Conservation (phyloP, 2,113 vertebrate genomes). For the Nothoprocta pentlandii region DNA sequence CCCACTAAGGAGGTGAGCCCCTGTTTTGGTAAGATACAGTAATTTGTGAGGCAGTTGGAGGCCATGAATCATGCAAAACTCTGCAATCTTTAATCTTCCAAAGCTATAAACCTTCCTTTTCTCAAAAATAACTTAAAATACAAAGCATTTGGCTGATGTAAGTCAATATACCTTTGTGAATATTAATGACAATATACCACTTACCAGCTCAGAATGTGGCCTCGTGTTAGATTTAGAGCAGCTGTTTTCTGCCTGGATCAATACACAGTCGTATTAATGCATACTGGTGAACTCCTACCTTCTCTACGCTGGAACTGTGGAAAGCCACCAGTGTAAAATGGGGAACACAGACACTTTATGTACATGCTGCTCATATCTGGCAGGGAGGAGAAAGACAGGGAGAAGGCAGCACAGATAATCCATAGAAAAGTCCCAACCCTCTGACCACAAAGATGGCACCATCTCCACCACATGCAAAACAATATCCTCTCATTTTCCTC, state of each 20-base stretch:
- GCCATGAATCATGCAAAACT: background rate
- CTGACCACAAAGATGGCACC: background rate
- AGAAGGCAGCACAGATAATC: background rate
- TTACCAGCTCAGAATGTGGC: background rate
- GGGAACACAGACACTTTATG: background rate
- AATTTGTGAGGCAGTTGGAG: too few relatives aligned
- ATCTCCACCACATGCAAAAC: background rate
- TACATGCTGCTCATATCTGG: background rate
- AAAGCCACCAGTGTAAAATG: background rate
- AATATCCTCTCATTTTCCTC: background rate
- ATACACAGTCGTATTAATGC: background rate
- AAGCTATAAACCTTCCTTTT: background rate
- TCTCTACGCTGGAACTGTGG: background rate
- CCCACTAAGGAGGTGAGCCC: background rate
- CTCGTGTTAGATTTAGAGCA: too few relatives aligned
- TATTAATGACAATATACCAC: too few relatives aligned
- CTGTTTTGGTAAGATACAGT: background rate
- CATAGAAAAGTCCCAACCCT: slow-evolving; percentile 4
- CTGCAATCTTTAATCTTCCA: background rate
- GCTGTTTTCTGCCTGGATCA: background rate
- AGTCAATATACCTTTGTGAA: too few relatives aligned
- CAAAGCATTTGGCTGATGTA: background rate
- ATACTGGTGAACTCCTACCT: background rate
- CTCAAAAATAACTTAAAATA: background rate
- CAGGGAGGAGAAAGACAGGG: background rate